Base-by-base conservation (phyloP, 2,113 vertebrate genomes). In the Microcebus ravelobensis region DNA sequence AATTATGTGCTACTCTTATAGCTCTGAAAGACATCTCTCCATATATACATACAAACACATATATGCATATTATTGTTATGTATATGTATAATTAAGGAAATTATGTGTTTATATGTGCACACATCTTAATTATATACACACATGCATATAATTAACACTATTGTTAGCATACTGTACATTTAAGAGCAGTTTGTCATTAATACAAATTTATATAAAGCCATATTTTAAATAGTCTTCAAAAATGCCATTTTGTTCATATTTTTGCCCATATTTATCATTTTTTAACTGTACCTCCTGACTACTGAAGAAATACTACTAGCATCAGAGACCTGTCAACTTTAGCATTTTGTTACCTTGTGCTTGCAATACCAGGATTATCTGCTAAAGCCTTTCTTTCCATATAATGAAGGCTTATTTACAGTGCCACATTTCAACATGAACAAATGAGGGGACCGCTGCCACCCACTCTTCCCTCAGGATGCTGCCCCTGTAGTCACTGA, bases 401-500 rank as follows among this genome's bases (percentile, higher is more conserved):
- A 52, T 55, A 71, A 42, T 29, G 50, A 61, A 17, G 12, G 3
- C 14, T 39, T 79, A 10, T 80, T 50, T 55, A 36, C 23, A 9
- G 29, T 12, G 17, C 42, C 13, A 6, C 55, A 55, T 36, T 61
- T 70, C 67, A 45, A 31, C 5, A 50, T 2, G 3, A 31, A 20
- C n/a, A 25, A 68, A 12, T 25, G 5, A 52, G n/a, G 23, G 13
- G 21, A 1, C 13, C 12, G 8, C 59, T 17, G 10, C 42, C 27
- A n/a, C 8, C 3, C 6, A 13, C 3, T 2, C 25, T n/a, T 59
- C 29, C 7, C 29, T 17, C 11, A 17, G 65, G 13, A 52, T 21
- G 42, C 21, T 0, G 1, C 8, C 59, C 27, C 42, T 61, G 2
- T 18, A 25, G 50, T 13, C 1, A 0, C 59, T 79, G 31, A 59